Conservation (phyloP, 2,888 invertebrate genomes). For the Deilephila porcellus region DNA sequence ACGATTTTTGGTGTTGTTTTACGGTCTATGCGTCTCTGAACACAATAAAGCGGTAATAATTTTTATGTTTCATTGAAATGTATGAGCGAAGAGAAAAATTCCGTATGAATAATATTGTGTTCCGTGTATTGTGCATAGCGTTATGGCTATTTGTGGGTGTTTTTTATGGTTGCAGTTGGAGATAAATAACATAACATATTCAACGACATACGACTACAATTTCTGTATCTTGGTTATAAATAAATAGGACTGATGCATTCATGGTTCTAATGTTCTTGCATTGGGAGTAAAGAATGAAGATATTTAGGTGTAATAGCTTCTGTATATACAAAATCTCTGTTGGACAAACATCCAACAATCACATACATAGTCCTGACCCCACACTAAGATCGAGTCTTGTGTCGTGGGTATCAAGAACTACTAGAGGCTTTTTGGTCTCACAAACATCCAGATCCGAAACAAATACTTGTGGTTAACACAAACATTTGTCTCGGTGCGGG, state of each 20-base stretch:
- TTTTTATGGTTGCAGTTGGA: conserved; percentile 25
- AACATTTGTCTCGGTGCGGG: too few relatives aligned
- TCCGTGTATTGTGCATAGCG: conserved; percentile 24
- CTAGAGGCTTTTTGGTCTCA: too few relatives aligned
- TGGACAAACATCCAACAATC: too few relatives aligned
- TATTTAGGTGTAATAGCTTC: too few relatives aligned
- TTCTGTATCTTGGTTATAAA: not conserved
- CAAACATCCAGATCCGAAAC: too few relatives aligned
- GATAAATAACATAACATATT: conserved; percentile 25
- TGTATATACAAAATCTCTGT: too few relatives aligned
- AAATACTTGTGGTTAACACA: too few relatives aligned
- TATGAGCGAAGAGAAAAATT: conserved; percentile 42
- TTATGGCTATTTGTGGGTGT: conserved; percentile 31
- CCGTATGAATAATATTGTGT: conserved; percentile 38
- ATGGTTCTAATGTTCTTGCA: not conserved
- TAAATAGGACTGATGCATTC: not conserved
- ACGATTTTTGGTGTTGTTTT: conserved; percentile 52
- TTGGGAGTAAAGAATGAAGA: not conserved
- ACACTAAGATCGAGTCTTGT: too few relatives aligned
- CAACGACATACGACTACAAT: not conserved
- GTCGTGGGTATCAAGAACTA: too few relatives aligned
- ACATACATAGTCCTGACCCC: too few relatives aligned
- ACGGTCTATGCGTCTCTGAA: conserved; percentile 49
- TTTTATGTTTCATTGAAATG: conserved; percentile 62
- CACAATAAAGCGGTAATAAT: conserved; percentile 62